These are phyloP conservation scores for Trissolcus japonicus DNA, from an alignment of 2,888 invertebrate genomes.

Conservation along the genomic window DNA sequence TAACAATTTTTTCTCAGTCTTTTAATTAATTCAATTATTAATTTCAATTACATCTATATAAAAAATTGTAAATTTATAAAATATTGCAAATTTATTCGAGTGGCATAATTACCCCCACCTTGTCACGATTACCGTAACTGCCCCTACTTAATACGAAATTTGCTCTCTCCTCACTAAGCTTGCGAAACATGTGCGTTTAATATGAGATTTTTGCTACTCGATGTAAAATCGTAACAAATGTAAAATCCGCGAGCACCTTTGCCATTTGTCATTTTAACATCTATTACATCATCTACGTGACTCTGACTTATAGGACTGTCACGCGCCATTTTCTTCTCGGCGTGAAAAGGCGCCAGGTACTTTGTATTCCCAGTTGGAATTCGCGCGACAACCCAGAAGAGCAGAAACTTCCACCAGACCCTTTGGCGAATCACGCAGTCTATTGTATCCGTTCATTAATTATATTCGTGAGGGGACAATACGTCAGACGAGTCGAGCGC, in stretches of 20 bases:
- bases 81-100: too few relatives aligned
- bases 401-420: slow-evolving; percentile 53
- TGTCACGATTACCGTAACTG: too few relatives aligned
- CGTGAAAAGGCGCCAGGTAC: slow-evolving; percentile 11
- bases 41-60: too few relatives aligned
- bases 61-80: too few relatives aligned
- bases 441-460: slow-evolving; percentile 67
- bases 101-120: too few relatives aligned
- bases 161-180: too few relatives aligned
- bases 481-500: slow-evolving; percentile 63
- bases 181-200: slow-evolving; percentile 8
- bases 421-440: slow-evolving; percentile 57
- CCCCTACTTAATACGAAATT: too few relatives aligned
- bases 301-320: slow-evolving; percentile 2
- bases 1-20: too few relatives aligned
- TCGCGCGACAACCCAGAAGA: slow-evolving; percentile 18
- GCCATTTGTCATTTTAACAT: slow-evolving; percentile 36
- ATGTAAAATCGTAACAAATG: slow-evolving; percentile 16
- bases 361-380: slow-evolving; percentile 40
- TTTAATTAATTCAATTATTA: too few relatives aligned
- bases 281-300: slow-evolving; percentile 26
- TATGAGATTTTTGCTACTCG: slow-evolving; percentile 10
- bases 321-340: slow-evolving; percentile 12
- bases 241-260: neutral
- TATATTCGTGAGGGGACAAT: slow-evolving; percentile 65